These are phyloP conservation scores for Saxidomus purpurata DNA, from an alignment of 1,140 invertebrate species.

Conservation along the genomic window DNA sequence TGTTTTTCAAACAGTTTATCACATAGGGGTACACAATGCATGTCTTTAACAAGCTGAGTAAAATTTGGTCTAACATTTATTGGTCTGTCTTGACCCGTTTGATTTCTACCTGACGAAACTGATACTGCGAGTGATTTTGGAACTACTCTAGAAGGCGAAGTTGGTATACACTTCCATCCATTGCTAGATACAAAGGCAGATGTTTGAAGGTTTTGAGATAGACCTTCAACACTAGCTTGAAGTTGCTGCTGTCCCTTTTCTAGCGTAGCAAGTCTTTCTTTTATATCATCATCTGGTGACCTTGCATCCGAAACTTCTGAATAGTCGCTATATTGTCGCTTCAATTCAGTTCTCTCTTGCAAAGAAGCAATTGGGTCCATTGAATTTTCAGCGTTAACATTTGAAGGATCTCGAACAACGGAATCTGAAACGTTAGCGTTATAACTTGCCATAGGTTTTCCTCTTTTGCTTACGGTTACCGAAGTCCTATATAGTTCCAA, in stretches of 20 bases:
- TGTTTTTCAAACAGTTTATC: conserved; percentile 46
- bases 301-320: neutral
- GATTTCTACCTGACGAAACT: too few relatives aligned
- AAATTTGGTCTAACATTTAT: conserved; percentile 26
- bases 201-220: neutral
- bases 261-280: conserved; percentile 2
- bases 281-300: neutral
- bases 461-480: neutral
- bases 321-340: neutral
- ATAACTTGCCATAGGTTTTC: neutral
- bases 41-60: neutral
- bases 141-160: too few relatives aligned
- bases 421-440: neutral
- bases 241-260: neutral
- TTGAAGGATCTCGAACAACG: neutral
- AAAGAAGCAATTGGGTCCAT: neutral
- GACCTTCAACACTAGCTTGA: neutral
- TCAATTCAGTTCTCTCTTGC: neutral
- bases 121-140: too few relatives aligned
- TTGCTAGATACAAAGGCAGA: neutral
- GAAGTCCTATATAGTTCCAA: conserved; percentile 18
- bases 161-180: neutral
- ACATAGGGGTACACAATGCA: neutral
- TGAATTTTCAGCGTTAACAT: conserved; percentile 8
- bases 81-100: neutral